Evolutionary conservation across 2,113 vertebrate species (phyloP).

Genomic region (Ochotona curzoniae): DNA sequence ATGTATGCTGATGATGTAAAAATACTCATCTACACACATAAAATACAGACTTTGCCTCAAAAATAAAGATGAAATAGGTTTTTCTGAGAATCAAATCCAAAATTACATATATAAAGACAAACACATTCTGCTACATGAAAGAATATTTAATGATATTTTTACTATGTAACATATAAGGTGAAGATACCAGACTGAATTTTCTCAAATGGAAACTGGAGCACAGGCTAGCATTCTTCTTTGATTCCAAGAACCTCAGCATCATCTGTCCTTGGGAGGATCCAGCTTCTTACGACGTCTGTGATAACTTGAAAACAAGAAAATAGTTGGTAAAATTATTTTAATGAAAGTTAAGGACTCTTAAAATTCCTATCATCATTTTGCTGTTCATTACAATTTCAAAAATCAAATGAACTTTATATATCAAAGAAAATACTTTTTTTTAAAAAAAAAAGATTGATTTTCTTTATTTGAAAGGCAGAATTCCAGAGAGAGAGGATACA

Average conservation of each 20-base stretch:
- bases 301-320: constrained; percentile 77
- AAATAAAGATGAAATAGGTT: constrained; percentile 30
- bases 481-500: too few species aligned
- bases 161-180: neutral
- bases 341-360: constrained; percentile 33
- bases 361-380: constrained; percentile 43
- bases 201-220: constrained; percentile 54
- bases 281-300: constrained; percentile 73
- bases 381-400: constrained; percentile 36
- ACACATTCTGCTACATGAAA: constrained; percentile 25
- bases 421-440: neutral
- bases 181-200: constrained; percentile 42
- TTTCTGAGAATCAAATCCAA: constrained; percentile 54
- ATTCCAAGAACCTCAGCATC: constrained; percentile 40
- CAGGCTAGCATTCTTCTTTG: neutral
- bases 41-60: constrained; percentile 18
- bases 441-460: too few species aligned
- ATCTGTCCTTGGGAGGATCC: constrained; percentile 79
- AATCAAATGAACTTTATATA: constrained; percentile 38
- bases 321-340: constrained; percentile 47
- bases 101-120: constrained; percentile 41
- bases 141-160: constrained; percentile 60
- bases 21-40: neutral
- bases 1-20: constrained; percentile 8
- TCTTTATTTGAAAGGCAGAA: too few species aligned